Conservation (phyloP, 2,797 vertebrate species). For the Remorina albescens region DNA sequence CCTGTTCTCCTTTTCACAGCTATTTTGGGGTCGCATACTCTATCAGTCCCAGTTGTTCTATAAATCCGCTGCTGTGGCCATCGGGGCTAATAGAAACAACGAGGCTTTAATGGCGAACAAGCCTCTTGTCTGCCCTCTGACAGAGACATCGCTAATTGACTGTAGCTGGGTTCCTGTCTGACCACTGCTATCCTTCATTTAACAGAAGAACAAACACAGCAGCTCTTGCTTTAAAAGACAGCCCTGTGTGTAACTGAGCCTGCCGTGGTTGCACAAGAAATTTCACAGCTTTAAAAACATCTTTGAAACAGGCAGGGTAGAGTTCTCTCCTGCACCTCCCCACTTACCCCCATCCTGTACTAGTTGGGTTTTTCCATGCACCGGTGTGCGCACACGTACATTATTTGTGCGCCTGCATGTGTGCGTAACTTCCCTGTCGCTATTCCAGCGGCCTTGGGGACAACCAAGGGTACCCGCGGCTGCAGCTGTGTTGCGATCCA, state of each 20-base stretch:
- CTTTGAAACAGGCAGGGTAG: slow-evolving; percentile 83
- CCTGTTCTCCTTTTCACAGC: not conserved
- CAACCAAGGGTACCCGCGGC: slow-evolving; percentile 71
- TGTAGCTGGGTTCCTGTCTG: slow-evolving; percentile 68
- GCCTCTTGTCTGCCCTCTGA: slow-evolving; percentile 67
- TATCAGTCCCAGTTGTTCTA: slow-evolving; percentile 11
- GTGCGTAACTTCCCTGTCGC: slow-evolving; percentile 56
- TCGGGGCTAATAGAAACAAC: slow-evolving; percentile 50
- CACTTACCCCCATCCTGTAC: slow-evolving; percentile 73
- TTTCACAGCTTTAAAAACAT: slow-evolving; percentile 86
- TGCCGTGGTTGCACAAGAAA: slow-evolving; percentile 69
- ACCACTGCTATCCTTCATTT: slow-evolving; percentile 75
- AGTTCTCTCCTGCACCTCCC: slow-evolving; percentile 71
- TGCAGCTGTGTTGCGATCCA: slow-evolving; percentile 85
- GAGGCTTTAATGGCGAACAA: slow-evolving; percentile 59
- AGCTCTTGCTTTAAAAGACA: slow-evolving; percentile 64
- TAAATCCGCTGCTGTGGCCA: slow-evolving; percentile 21
- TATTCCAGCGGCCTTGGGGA: slow-evolving; percentile 78
- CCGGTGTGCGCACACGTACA: slow-evolving; percentile 33
- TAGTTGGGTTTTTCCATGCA: slow-evolving; percentile 76
- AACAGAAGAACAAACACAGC: slow-evolving; percentile 76
- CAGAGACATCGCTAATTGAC: slow-evolving; percentile 77
- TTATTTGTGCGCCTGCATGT: slow-evolving; percentile 36
- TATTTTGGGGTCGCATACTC: not conserved
- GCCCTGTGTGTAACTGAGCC: slow-evolving; percentile 73